phyloP scores from a whole-genome alignment of 64 coral and sea anemone genomes.

The Stylophora pistillata region DNA sequence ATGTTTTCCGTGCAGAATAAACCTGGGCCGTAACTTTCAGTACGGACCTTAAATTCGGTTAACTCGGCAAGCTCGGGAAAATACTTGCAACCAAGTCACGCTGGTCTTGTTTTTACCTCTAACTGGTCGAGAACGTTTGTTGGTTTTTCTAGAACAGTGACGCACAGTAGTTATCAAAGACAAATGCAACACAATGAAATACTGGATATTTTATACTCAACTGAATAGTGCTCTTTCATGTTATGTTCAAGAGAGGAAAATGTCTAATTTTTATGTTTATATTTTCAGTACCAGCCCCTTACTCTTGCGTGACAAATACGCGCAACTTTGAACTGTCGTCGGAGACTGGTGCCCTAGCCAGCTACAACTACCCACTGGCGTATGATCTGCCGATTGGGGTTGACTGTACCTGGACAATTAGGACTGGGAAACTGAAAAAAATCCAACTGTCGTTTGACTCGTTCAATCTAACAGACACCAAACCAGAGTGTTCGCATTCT shows the following conservation, averaged over 20 bases:
- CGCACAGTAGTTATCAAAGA: no score
- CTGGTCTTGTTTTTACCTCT: not conserved
- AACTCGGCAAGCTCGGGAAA: no score
- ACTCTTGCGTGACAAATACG: not conserved
- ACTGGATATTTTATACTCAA: not conserved
- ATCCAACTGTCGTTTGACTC: conserved; percentile 43
- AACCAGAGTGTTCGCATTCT: not conserved
- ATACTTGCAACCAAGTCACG: no score
- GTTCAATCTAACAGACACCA: conserved; percentile 16
- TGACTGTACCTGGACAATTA: conserved; percentile 48
- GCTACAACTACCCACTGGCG: conserved; percentile 23
- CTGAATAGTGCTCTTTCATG: no score
- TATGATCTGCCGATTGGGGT: conserved; percentile 8
- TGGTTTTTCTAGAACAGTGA: no score
- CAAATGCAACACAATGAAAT: not conserved
- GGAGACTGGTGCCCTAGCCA: not conserved
- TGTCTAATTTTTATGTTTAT: not conserved
- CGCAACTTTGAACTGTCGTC: not conserved
- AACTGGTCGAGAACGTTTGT: no score
- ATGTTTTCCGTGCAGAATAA: no score
- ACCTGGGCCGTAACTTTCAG: no score
- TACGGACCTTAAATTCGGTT: no score
- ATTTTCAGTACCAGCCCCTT: conserved; percentile 25
- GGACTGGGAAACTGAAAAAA: not conserved
- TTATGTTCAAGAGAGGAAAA: no score